Evolutionary conservation across 2,888 invertebrate genomes (phyloP).

Genomic region (Hirtodrosophila duncani): DNA sequence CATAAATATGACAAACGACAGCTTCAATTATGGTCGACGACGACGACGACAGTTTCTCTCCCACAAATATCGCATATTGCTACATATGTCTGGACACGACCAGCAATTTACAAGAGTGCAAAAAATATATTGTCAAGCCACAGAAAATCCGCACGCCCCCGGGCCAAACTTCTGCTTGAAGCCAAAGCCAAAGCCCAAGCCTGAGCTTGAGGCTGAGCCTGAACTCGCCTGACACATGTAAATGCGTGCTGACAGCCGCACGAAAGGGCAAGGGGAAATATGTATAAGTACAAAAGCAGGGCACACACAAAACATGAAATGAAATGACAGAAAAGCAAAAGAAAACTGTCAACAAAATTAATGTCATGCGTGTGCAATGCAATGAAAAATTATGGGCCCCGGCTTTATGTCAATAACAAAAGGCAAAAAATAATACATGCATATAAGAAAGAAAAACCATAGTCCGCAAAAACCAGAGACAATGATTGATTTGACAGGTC

Average conservation of each 20-base stretch:
- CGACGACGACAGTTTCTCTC: constrained; percentile 9
- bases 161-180: constrained; percentile 6
- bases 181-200: constrained; percentile 11
- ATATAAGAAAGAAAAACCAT: constrained; percentile 13
- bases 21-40: constrained; percentile 56
- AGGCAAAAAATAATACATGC: constrained; percentile 34
- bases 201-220: constrained; percentile 9
- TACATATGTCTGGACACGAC: constrained; percentile 4
- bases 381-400: constrained; percentile 76
- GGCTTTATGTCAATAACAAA: constrained; percentile 76
- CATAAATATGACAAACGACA: constrained; percentile 56
- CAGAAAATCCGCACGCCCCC: constrained; percentile 20
- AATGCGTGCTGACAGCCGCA: constrained; percentile 69
- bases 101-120: constrained; percentile 18
- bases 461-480: constrained; percentile 47
- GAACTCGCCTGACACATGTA: constrained; percentile 60
- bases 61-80: constrained; percentile 3
- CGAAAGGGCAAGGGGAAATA: constrained; percentile 40
- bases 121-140: constrained; percentile 15
- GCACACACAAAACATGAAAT: constrained; percentile 20
- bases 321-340: constrained; percentile 52
- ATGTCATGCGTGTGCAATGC: constrained; percentile 76
- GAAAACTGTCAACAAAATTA: constrained; percentile 77
- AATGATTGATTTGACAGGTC: constrained; percentile 77
- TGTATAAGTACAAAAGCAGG: constrained; percentile 48